phyloP scores from a whole-genome alignment of 2,113 vertebrate genomes.

The Siphamia tubifer region DNA sequence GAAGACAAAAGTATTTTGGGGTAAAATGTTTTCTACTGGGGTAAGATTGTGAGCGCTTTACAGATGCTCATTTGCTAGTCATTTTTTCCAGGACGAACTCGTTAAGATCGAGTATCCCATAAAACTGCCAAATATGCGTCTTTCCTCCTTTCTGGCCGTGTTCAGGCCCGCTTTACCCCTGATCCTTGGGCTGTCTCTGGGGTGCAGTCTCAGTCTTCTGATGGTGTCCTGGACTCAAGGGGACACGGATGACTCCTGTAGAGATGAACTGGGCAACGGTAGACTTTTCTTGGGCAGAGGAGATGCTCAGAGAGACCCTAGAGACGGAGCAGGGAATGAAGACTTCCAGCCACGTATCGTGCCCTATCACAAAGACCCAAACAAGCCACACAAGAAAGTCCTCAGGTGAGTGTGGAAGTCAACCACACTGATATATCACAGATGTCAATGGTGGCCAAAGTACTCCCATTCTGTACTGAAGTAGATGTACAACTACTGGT shows the following conservation, averaged over 20 bases:
- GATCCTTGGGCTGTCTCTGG: slow-evolving; percentile 91
- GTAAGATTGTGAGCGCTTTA: neutral
- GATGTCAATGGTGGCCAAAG: no score
- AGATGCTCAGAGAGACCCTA: slow-evolving; percentile 45
- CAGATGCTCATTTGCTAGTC: neutral
- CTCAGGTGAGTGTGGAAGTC: slow-evolving; percentile 82
- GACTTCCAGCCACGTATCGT: slow-evolving; percentile 87
- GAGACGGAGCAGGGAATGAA: slow-evolving; percentile 55
- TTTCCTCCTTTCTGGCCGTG: slow-evolving; percentile 82
- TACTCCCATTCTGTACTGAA: no score
- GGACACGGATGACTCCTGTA: slow-evolving; percentile 80
- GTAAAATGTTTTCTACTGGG: neutral
- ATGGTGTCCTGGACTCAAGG: slow-evolving; percentile 92
- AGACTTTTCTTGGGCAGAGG: slow-evolving; percentile 58
- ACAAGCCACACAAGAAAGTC: slow-evolving; percentile 92
- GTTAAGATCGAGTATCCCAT: neutral
- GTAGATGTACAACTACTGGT: no score
- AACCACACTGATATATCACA: no score
- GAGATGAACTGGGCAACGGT: slow-evolving; percentile 66
- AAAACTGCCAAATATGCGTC: slow-evolving; percentile 77
- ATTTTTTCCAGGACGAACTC: neutral
- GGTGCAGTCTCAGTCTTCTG: slow-evolving; percentile 93
- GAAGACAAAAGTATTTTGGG: neutral
- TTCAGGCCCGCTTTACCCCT: slow-evolving; percentile 91
- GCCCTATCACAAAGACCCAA: slow-evolving; percentile 91